phyloP scores from a whole-genome alignment of 1,140 invertebrate genomes.

The Coenobita brevimanus region DNA sequence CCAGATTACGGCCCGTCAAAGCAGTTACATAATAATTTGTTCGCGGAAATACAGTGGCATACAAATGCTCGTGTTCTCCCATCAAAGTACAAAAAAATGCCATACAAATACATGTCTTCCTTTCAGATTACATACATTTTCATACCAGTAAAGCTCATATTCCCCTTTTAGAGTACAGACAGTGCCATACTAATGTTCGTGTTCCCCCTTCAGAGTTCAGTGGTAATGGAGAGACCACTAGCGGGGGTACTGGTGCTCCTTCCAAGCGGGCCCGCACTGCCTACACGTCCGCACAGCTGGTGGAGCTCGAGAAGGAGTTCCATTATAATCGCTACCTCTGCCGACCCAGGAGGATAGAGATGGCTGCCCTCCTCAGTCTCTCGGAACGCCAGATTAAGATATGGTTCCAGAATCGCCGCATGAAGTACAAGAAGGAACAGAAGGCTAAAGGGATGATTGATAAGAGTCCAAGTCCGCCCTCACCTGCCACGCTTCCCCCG shows the following conservation, averaged over 20 bases:
- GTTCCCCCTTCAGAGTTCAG: conserved; percentile 34
- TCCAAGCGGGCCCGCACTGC: conserved; percentile 75
- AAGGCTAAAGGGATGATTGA: conserved; percentile 88
- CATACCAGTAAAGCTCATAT: too few relatives aligned
- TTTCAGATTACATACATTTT: too few relatives aligned
- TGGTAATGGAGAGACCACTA: neutral
- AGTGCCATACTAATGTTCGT: too few relatives aligned
- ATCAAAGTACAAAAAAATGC: too few relatives aligned
- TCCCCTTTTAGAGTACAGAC: too few relatives aligned
- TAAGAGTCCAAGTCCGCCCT: conserved; percentile 81
- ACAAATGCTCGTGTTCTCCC: too few relatives aligned
- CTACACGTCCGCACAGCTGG: conserved; percentile 75
- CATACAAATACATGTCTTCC: too few relatives aligned
- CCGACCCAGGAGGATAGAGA: conserved; percentile 85
- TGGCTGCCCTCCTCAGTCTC: conserved; percentile 84
- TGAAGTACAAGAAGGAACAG: conserved; percentile 97
- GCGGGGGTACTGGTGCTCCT: conserved; percentile 9
- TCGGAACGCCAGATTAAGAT: conserved; percentile 95
- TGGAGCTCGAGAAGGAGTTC: conserved; percentile 93
- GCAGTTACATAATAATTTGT: too few relatives aligned
- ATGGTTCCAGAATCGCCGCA: conserved; percentile 98
- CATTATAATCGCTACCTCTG: conserved; percentile 92
- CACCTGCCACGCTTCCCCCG: conserved; percentile 21
- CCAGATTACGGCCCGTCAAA: too few relatives aligned
- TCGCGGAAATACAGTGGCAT: too few relatives aligned